phyloP scores from a whole-genome alignment of 2,113 vertebrate genomes.

The Notothenia coriiceps region DNA sequence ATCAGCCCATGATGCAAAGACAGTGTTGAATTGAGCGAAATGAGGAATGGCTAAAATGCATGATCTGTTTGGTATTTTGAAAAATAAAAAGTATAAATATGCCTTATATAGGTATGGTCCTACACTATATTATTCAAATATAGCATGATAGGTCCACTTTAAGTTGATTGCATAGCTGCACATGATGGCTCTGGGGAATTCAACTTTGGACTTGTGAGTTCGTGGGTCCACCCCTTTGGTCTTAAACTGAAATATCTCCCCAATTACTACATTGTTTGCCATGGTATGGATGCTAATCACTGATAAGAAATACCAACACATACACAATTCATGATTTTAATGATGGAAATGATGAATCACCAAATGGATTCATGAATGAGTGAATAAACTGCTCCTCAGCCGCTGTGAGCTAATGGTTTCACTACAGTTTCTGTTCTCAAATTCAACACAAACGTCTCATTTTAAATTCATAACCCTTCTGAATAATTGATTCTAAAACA shows the following conservation, averaged over 20 bases:
- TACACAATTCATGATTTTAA: background rate
- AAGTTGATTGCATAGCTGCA: background rate
- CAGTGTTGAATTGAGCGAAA: too few relatives aligned
- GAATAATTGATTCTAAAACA: constrained; percentile 57
- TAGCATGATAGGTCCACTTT: background rate
- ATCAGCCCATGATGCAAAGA: too few relatives aligned
- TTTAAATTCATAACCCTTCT: constrained; percentile 52
- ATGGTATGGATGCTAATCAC: too few relatives aligned
- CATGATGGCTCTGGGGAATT: background rate
- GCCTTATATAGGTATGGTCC: too few relatives aligned
- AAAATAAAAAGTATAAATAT: too few relatives aligned
- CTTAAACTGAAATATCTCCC: background rate
- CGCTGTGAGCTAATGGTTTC: background rate
- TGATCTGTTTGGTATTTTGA: too few relatives aligned
- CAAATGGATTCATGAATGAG: background rate
- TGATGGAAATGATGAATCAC: background rate
- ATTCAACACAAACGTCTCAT: constrained; percentile 14
- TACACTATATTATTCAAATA: too few relatives aligned
- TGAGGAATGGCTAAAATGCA: too few relatives aligned
- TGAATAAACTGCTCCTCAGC: background rate
- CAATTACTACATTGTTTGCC: too few relatives aligned
- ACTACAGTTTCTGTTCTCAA: constrained; percentile 1
- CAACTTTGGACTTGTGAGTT: too few relatives aligned
- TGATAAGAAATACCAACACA: background rate
- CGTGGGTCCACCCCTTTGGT: too few relatives aligned